Conservation (phyloP, 30 jellyfish, hydroid and myxozoan species). For the Nemopilema nomurai region DNA sequence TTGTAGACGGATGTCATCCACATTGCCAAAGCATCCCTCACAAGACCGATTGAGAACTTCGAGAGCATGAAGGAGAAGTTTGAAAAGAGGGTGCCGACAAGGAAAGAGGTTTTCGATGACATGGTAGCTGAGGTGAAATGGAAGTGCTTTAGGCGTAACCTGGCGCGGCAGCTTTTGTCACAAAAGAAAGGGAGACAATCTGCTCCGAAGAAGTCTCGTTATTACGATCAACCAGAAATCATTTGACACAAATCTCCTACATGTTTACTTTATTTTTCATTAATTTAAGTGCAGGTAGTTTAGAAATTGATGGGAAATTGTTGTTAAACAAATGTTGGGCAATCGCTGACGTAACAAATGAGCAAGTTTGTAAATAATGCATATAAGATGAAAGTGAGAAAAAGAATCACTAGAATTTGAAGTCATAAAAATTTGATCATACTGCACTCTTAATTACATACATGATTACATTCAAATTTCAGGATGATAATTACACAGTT, state of each 20-base stretch:
- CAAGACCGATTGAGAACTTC: constrained; percentile 40
- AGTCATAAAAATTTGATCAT: too few species aligned
- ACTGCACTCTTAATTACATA: too few species aligned
- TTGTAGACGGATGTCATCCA: constrained; percentile 75
- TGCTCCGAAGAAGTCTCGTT: not conserved
- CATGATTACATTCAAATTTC: too few species aligned
- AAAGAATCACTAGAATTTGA: too few species aligned
- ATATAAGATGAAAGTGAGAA: too few species aligned
- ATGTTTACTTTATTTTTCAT: not conserved
- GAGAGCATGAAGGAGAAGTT: constrained; percentile 54
- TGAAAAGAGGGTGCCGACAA: constrained; percentile 8
- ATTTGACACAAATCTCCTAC: not conserved
- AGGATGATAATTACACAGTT: too few species aligned
- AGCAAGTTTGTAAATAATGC: too few species aligned
- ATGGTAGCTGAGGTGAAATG: constrained; percentile 47
- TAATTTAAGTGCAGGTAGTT: not conserved
- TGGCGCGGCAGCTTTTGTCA: not conserved
- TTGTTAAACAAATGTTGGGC: too few species aligned
- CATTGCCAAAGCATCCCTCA: constrained; percentile 57
- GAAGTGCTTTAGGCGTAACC: constrained; percentile 28
- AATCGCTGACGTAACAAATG: too few species aligned
- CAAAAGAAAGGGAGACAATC: not conserved
- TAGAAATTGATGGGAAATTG: too few species aligned
- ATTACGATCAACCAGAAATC: not conserved
- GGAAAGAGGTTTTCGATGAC: constrained; percentile 40